A percentile compares a stretch with the other conserved stretches of the same genome.
These are phyloP conservation scores for Drosophila saltans DNA, from an alignment of 1,140 invertebrate genomes.

Conservation along the genomic window DNA sequence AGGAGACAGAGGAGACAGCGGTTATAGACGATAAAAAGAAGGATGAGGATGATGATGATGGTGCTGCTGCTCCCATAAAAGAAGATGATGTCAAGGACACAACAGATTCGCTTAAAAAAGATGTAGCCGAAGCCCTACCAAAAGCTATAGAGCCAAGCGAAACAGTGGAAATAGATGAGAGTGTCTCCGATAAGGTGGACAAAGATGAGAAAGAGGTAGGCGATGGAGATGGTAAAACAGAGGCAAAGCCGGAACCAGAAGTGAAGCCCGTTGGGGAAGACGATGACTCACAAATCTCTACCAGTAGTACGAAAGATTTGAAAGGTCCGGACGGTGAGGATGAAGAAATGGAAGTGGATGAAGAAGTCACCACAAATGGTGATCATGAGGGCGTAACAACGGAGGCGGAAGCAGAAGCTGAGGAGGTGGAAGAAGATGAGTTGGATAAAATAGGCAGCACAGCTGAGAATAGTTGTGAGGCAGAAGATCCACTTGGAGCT, in stretches of 20 bases:
- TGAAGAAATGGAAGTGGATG: constrained; percentile 57
- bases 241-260: not conserved
- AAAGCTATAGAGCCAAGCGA: constrained; percentile 41
- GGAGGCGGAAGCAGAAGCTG: constrained; percentile 17
- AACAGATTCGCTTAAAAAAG: constrained; percentile 21
- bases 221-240: not conserved
- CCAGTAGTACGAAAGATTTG: constrained; percentile 56
- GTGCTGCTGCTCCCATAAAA: constrained; percentile 5
- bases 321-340: constrained; percentile 44
- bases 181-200: constrained; percentile 9
- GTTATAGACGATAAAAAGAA: constrained; percentile 11
- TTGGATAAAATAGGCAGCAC: constrained; percentile 76
- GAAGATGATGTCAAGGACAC: constrained; percentile 13
- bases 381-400: constrained; percentile 49
- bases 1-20: constrained; percentile 17
- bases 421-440: constrained; percentile 56
- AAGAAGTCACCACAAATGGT: constrained; percentile 72
- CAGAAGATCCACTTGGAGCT: constrained; percentile 66
- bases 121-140: constrained; percentile 41
- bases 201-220: not conserved
- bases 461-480: constrained; percentile 71
- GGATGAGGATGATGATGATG: too few relatives aligned
- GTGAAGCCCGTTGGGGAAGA: constrained; percentile 52
- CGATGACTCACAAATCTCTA: constrained; percentile 74
- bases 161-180: constrained; percentile 58